Evolutionary conservation across 2,888 invertebrate genomes (phyloP).

Genomic region (Drosophila suboccidentalis): DNA sequence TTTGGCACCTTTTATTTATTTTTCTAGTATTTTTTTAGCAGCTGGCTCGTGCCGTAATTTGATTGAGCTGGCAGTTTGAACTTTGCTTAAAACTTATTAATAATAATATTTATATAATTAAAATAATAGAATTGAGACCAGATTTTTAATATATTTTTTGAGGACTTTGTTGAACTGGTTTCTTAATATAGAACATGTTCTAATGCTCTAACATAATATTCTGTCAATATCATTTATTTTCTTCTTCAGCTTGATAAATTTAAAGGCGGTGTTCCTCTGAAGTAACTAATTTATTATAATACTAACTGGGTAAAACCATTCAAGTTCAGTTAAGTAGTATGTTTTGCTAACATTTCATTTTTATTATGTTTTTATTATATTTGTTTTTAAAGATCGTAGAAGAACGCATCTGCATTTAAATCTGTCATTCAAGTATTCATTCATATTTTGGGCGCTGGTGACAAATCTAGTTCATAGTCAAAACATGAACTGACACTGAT

Average conservation of each 20-base stretch:
- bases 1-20: conserved; percentile 68
- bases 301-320: background rate
- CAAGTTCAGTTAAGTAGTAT: conserved; percentile 1
- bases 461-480: conserved; percentile 61
- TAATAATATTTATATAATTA: conserved; percentile 7
- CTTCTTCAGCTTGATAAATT: background rate
- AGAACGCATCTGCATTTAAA: conserved; percentile 8
- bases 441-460: conserved; percentile 47
- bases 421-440: conserved; percentile 40
- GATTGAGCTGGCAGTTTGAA: conserved; percentile 37
- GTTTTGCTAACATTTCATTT: conserved; percentile 13
- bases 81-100: conserved; percentile 26
- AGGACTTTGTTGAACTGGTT: background rate
- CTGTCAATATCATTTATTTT: background rate
- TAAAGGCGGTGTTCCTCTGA: background rate
- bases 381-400: background rate
- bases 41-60: conserved; percentile 61
- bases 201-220: background rate
- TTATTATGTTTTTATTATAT: background rate
- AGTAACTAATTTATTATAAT: background rate
- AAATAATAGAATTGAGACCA: conserved; percentile 9
- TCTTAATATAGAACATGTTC: background rate
- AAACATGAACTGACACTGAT: conserved; percentile 51
- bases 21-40: conserved; percentile 17
- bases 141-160: background rate